A percentile compares a stretch with the other conserved stretches of the same genome.
Evolutionary conservation across 2,888 invertebrate species (phyloP).

Genomic region (Proisotoma minuta): DNA sequence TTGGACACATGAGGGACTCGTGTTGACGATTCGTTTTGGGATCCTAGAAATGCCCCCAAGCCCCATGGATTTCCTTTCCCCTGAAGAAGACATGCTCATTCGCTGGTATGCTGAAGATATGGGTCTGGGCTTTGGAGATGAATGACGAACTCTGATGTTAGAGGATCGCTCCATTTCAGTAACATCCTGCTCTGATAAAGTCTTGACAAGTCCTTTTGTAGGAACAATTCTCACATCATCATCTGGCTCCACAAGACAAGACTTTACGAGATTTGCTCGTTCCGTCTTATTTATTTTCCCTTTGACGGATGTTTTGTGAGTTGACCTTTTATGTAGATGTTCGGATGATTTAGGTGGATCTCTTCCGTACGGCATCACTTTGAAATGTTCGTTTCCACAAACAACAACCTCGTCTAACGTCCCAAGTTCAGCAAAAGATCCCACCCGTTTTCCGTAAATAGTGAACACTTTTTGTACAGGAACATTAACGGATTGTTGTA

Average conservation of each 20-base stretch:
- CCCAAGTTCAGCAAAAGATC: slow-evolving; percentile 31
- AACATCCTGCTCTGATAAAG: slow-evolving; percentile 46
- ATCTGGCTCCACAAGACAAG: slow-evolving; percentile 40
- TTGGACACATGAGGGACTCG: no score
- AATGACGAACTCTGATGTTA: slow-evolving; percentile 24
- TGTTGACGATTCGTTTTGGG: slow-evolving; percentile 35
- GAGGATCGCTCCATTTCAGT: slow-evolving; percentile 36
- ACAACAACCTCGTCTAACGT: slow-evolving; percentile 38
- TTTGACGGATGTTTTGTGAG: slow-evolving; percentile 1
- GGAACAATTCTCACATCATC: background rate
- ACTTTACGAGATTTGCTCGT: slow-evolving; percentile 22
- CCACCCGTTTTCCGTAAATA: slow-evolving; percentile 33
- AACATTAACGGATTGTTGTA: slow-evolving; percentile 23
- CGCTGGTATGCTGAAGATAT: slow-evolving; percentile 37
- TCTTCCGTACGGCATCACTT: slow-evolving; percentile 28
- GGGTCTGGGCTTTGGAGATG: slow-evolving; percentile 33
- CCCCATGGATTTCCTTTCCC: slow-evolving; percentile 23
- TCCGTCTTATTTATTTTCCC: slow-evolving; percentile 10
- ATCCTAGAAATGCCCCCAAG: slow-evolving; percentile 30
- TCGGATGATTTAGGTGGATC: background rate
- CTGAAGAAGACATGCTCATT: slow-evolving; percentile 7
- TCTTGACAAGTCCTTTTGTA: slow-evolving; percentile 40
- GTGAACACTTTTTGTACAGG: slow-evolving; percentile 40
- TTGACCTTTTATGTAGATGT: background rate
- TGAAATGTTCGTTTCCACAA: slow-evolving; percentile 35